phyloP scores from a whole-genome alignment of 2,797 vertebrate species.

The Sebastes hubbsi region DNA sequence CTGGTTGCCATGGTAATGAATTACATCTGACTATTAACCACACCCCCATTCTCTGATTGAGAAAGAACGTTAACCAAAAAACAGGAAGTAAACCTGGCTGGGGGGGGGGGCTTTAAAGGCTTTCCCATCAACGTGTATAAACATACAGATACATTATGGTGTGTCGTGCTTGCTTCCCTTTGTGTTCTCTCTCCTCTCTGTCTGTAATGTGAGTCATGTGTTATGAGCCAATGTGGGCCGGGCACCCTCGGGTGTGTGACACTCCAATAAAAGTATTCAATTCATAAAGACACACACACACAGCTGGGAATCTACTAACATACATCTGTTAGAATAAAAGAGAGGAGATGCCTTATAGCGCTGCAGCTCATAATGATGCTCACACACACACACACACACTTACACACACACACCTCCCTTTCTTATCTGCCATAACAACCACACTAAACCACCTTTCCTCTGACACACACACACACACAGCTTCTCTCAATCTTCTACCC shows the following conservation, averaged over 20 bases:
- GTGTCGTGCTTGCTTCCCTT: neutral
- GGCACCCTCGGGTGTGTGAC: slow-evolving; percentile 25
- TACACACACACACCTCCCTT: neutral
- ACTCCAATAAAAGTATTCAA: slow-evolving; percentile 16
- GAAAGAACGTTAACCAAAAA: too few relatives aligned
- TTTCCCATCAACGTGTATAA: neutral
- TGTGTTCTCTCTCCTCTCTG: neutral
- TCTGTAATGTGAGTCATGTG: neutral
- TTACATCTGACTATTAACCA: too few relatives aligned
- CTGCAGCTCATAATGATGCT: slow-evolving; percentile 63
- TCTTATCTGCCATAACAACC: slow-evolving; percentile 55
- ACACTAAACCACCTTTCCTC: slow-evolving; percentile 55
- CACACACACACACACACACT: slow-evolving; percentile 25
- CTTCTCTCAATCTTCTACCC: slow-evolving; percentile 54
- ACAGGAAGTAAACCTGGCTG: too few relatives aligned
- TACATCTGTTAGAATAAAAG: slow-evolving; percentile 58
- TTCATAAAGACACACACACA: slow-evolving; percentile 34
- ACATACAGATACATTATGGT: neutral
- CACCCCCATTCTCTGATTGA: too few relatives aligned
- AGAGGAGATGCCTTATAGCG: slow-evolving; percentile 50
- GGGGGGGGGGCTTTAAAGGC: too few relatives aligned
- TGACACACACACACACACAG: slow-evolving; percentile 48
- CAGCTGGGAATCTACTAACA: slow-evolving; percentile 42
- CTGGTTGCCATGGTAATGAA: too few relatives aligned
- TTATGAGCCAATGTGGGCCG: neutral